These are phyloP conservation scores for Nematolebias whitei DNA, from an alignment of 2,113 vertebrate genomes.

Conservation along the genomic window DNA sequence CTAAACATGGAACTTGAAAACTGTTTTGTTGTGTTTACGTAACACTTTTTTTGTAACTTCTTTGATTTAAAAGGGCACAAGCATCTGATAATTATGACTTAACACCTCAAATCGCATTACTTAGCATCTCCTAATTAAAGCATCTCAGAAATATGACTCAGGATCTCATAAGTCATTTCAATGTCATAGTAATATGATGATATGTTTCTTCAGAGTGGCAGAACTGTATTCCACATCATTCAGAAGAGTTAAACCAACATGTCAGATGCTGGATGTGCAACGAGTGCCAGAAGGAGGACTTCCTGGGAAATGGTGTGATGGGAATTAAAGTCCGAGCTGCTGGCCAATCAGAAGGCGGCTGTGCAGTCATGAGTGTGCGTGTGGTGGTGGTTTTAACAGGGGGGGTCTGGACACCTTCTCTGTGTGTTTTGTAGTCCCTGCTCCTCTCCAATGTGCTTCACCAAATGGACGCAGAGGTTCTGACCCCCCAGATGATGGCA, in stretches of 20 bases:
- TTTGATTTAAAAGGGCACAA: no score
- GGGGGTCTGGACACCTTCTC: slow-evolving; percentile 58
- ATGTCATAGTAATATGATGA: no score
- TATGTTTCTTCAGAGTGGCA: no score
- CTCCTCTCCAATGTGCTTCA: slow-evolving; percentile 60
- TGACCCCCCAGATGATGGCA: slow-evolving; percentile 78
- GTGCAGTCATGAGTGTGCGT: slow-evolving; percentile 39
- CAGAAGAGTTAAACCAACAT: neutral
- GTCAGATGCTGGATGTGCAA: neutral
- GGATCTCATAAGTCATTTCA: no score
- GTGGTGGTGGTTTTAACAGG: slow-evolving; percentile 29
- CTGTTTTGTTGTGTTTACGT: no score
- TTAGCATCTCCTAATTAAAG: no score
- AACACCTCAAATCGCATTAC: no score
- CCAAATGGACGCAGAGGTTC: slow-evolving; percentile 79
- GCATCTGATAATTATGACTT: no score
- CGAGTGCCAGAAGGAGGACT: slow-evolving; percentile 14
- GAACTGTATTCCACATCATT: no score
- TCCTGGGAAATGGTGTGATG: slow-evolving; percentile 69
- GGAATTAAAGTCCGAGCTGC: slow-evolving; percentile 57
- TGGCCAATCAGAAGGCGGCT: slow-evolving; percentile 66
- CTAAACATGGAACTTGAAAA: no score
- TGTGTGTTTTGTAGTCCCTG: slow-evolving; percentile 8
- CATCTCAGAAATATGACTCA: no score
- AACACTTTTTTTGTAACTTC: no score